Evolutionary conservation across 1,140 invertebrate genomes (phyloP).

Genomic region (Drosophila leontia): DNA sequence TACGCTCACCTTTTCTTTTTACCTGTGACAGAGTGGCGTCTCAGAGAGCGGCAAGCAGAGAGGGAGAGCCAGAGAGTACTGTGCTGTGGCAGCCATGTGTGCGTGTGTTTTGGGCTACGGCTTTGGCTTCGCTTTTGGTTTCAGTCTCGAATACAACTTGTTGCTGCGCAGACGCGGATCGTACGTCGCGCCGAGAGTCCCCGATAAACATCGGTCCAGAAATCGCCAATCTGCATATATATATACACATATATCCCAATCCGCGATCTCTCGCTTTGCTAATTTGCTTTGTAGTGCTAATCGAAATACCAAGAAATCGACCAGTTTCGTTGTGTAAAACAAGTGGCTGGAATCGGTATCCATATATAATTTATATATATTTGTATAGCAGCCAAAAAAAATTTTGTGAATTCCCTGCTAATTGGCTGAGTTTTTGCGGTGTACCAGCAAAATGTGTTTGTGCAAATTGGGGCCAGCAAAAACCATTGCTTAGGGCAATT

Average conservation of each 20-base stretch:
- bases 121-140: conserved; percentile 46
- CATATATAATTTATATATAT: neutral
- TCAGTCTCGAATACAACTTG: conserved; percentile 80
- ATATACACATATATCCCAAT: neutral
- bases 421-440: conserved; percentile 46
- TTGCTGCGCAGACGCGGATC: conserved; percentile 80
- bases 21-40: conserved; percentile 49
- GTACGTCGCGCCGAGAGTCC: conserved; percentile 16
- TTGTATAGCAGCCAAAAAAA: conserved; percentile 14
- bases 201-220: conserved; percentile 1
- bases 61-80: neutral
- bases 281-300: conserved; percentile 67
- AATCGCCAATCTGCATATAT: conserved; percentile 7
- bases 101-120: conserved; percentile 23
- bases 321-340: conserved; percentile 46
- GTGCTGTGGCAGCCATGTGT: neutral
- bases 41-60: neutral
- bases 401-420: conserved; percentile 74
- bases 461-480: conserved; percentile 58
- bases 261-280: conserved; percentile 41
- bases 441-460: conserved; percentile 57
- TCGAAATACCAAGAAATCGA: conserved; percentile 46
- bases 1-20: conserved; percentile 66
- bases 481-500: conserved; percentile 57
- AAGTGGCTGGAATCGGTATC: conserved; percentile 31